These are phyloP conservation scores for Micrasema minimum DNA, from an alignment of 1,140 invertebrate genomes.

Conservation along the genomic window DNA sequence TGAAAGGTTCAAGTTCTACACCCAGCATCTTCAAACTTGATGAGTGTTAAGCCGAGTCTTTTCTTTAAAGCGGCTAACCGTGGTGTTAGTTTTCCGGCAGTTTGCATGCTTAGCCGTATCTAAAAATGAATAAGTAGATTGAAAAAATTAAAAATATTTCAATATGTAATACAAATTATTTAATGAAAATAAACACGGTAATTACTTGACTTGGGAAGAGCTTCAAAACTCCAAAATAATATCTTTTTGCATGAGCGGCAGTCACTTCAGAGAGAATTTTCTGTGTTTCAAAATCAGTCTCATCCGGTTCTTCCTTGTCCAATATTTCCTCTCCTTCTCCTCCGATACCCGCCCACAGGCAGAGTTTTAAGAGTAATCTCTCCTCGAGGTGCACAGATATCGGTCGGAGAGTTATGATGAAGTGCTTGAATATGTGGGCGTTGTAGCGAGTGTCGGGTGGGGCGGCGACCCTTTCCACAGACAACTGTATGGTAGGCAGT, in stretches of 20 bases:
- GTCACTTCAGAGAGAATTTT: conserved; percentile 82
- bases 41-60: conserved; percentile 86
- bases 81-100: conserved; percentile 78
- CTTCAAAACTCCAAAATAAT: conserved; percentile 91
- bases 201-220: conserved; percentile 77
- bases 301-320: conserved; percentile 70
- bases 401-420: conserved; percentile 85
- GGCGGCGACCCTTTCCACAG: conserved; percentile 75
- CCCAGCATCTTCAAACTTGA: conserved; percentile 96
- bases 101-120: conserved; percentile 86
- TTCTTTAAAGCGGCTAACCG: conserved; percentile 85
- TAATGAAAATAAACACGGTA: not conserved
- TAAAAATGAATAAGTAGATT: conserved; percentile 56
- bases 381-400: conserved; percentile 90
- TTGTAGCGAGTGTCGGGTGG: conserved; percentile 58
- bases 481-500: conserved; percentile 73
- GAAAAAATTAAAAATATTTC: too few relatives aligned
- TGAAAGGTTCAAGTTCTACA: conserved; percentile 90
- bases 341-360: conserved; percentile 73
- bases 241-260: conserved; percentile 82
- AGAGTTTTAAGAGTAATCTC: conserved; percentile 85
- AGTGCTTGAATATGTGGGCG: conserved; percentile 73
- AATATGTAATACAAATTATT: conserved; percentile 28
- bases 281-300: conserved; percentile 81
- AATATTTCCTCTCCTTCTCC: conserved; percentile 65